phyloP scores from a whole-genome alignment of 2,888 invertebrate species.

The Endotricha flammealis region DNA sequence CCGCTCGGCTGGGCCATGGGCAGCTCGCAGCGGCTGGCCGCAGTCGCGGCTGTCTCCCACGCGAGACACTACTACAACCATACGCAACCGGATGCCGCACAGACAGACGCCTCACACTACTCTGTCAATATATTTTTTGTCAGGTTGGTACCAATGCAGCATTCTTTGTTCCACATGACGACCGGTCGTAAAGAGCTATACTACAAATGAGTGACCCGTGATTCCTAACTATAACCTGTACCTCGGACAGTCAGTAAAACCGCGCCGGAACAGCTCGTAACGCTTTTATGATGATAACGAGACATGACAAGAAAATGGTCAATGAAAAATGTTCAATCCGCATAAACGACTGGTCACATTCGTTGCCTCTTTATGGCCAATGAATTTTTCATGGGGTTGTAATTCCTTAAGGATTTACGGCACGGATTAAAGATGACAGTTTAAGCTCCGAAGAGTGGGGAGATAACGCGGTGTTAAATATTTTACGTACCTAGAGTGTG shows the following conservation, averaged over 20 bases:
- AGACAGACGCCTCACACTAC: slow-evolving; percentile 52
- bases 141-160: slow-evolving; percentile 79
- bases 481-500: not conserved
- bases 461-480: not conserved
- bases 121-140: slow-evolving; percentile 84
- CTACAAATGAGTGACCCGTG: not conserved
- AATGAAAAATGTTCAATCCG: slow-evolving; percentile 12
- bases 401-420: slow-evolving; percentile 9
- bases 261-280: slow-evolving; percentile 37
- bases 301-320: slow-evolving; percentile 17
- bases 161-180: not conserved
- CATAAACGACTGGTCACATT: slow-evolving; percentile 6
- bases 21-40: slow-evolving; percentile 81
- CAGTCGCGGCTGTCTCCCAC: slow-evolving; percentile 71
- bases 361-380: slow-evolving; percentile 2
- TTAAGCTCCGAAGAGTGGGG: slow-evolving; percentile 4
- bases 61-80: slow-evolving; percentile 65
- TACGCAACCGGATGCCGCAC: slow-evolving; percentile 57
- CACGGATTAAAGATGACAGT: slow-evolving; percentile 10
- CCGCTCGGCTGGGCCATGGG: slow-evolving; percentile 81
- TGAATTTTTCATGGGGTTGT: slow-evolving; percentile 9
- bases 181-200: not conserved
- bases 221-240: slow-evolving; percentile 7
- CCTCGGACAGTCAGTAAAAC: slow-evolving; percentile 3
- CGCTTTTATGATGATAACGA: slow-evolving; percentile 48